phyloP scores from a whole-genome alignment of 2,888 invertebrate species.

The Ecliptopera silaceata region DNA sequence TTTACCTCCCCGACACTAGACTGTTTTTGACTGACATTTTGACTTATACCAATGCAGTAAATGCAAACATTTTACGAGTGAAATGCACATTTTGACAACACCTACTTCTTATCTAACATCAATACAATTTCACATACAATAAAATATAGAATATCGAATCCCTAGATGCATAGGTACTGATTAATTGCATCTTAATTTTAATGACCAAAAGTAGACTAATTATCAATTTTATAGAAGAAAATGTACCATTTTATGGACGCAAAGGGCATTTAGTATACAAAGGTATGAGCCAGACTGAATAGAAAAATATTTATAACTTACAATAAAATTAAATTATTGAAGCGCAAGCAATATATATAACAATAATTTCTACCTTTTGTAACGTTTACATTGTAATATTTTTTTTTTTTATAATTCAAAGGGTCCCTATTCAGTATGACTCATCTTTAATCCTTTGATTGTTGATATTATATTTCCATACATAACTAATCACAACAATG shows the following conservation, averaged over 20 bases:
- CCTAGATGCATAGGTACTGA: conserved; percentile 34
- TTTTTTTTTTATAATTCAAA: background rate
- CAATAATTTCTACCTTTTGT: too few relatives aligned
- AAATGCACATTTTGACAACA: conserved; percentile 48
- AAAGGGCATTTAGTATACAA: conserved; percentile 27
- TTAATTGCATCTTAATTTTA: conserved; percentile 34
- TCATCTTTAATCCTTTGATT: conserved; percentile 2
- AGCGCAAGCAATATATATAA: background rate
- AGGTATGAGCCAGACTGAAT: conserved; percentile 12
- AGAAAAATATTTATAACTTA: background rate
- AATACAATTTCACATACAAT: conserved; percentile 57
- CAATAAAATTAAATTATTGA: background rate
- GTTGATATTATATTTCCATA: conserved; percentile 31
- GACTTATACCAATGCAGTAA: too few relatives aligned
- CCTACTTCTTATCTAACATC: conserved; percentile 46
- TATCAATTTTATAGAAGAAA: conserved; percentile 31
- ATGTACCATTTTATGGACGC: conserved; percentile 38
- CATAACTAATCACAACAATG: conserved; percentile 51
- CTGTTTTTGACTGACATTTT: background rate
- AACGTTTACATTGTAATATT: too few relatives aligned
- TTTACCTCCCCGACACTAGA: background rate
- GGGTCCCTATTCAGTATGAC: conserved; percentile 3
- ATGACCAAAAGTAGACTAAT: conserved; percentile 35
- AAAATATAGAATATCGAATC: conserved; percentile 47
- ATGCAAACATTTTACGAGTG: conserved; percentile 34